phyloP scores from a whole-genome alignment of 2,113 vertebrate species.

The Ptyas mucosa region DNA sequence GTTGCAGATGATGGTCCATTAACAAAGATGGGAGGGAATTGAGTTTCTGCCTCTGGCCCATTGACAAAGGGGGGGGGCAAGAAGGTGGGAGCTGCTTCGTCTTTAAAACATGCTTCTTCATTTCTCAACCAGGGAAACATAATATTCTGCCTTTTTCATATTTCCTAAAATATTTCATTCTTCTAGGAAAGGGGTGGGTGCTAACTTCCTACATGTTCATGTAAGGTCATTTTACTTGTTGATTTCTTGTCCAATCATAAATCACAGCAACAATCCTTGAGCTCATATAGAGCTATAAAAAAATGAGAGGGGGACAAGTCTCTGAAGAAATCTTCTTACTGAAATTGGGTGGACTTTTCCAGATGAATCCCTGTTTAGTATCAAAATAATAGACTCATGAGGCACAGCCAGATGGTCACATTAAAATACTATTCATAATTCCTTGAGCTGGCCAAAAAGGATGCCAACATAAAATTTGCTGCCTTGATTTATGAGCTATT shows the following conservation, averaged over 20 bases:
- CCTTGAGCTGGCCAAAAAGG: background rate
- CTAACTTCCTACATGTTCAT: no score
- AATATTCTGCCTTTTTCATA: no score
- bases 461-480: background rate
- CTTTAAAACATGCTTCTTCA: no score
- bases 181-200: no score
- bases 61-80: no score
- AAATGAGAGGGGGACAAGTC: background rate
- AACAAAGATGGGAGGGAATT: no score
- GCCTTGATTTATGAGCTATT: background rate
- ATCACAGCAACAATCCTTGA: background rate
- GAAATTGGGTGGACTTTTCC: background rate
- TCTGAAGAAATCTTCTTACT: background rate
- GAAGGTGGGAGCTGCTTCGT: no score
- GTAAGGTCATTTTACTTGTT: background rate
- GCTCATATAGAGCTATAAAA: background rate
- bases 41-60: no score
- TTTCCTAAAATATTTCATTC: no score
- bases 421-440: background rate
- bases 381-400: background rate
- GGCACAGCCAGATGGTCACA: background rate
- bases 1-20: no score
- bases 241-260: background rate
- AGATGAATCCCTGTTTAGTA: background rate
- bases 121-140: no score